phyloP scores from a whole-genome alignment of 2,113 vertebrate species.

The Panthera uncia region DNA sequence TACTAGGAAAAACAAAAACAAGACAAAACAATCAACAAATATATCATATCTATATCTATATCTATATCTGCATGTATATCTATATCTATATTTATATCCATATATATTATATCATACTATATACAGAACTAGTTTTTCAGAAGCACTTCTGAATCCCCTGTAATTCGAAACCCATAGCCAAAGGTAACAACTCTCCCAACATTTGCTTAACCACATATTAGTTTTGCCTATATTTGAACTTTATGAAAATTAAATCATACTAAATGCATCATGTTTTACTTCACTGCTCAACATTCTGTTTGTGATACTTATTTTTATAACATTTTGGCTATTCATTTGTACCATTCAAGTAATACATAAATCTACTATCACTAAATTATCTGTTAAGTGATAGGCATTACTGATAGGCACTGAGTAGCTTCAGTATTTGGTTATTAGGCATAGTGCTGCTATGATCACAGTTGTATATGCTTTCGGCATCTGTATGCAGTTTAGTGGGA shows the following conservation, averaged over 20 bases:
- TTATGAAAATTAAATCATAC: background rate
- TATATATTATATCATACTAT: background rate
- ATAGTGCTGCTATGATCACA: background rate
- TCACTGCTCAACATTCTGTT: background rate
- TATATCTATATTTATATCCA: background rate
- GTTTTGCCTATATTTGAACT: background rate
- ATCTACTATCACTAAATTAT: background rate
- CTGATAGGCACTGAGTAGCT: background rate
- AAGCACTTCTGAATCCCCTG: background rate
- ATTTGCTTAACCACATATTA: background rate
- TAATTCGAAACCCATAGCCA: background rate
- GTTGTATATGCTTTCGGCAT: background rate
- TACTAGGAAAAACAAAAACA: background rate
- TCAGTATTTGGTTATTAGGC: background rate
- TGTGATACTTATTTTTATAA: background rate
- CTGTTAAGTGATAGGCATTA: background rate
- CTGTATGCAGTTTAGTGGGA: background rate
- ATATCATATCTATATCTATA: background rate
- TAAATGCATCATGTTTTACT: background rate
- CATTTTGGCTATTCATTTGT: background rate
- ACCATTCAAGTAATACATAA: background rate
- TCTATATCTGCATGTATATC: too few relatives aligned
- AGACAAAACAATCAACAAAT: background rate
- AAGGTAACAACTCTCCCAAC: background rate
- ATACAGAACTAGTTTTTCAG: background rate